A percentile compares a stretch with the other conserved stretches of the same genome.
Evolutionary conservation across 2,113 vertebrate genomes (phyloP).

Genomic region (Ahaetulla prasina): DNA sequence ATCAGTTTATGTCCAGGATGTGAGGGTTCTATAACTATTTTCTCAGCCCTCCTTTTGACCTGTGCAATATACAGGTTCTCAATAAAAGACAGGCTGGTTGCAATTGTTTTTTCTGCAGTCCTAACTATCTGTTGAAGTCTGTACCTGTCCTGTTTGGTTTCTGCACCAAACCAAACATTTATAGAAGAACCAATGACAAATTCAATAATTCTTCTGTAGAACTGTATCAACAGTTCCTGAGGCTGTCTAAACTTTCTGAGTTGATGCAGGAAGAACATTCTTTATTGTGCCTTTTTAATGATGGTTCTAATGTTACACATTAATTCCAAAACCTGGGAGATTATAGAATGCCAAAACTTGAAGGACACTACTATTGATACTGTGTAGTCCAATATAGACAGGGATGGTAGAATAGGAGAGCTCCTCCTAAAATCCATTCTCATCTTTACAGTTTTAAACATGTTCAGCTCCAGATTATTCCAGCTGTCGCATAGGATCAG

Average conservation of each 20-base stretch:
- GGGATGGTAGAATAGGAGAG: background rate
- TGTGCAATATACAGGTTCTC: background rate
- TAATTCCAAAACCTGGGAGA: background rate
- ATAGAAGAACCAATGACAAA: background rate
- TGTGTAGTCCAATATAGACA: background rate
- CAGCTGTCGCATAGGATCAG: background rate
- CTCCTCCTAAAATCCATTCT: background rate
- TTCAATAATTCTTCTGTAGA: background rate
- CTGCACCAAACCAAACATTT: background rate
- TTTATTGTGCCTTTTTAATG: background rate
- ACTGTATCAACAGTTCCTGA: background rate
- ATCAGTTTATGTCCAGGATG: background rate
- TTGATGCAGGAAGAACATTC: background rate
- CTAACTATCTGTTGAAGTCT: background rate
- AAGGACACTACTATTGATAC: background rate
- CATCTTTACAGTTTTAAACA: background rate
- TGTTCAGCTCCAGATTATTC: background rate
- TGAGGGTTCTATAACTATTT: background rate
- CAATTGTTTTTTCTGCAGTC: background rate
- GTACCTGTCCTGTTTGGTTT: background rate
- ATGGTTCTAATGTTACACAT: background rate
- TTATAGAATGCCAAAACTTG: background rate
- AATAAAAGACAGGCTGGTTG: background rate
- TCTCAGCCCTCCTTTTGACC: background rate
- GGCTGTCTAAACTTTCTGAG: background rate